These are phyloP conservation scores for Campylomormyrus tamandua DNA, from an alignment of 2,113 vertebrate species.

Conservation along the genomic window DNA sequence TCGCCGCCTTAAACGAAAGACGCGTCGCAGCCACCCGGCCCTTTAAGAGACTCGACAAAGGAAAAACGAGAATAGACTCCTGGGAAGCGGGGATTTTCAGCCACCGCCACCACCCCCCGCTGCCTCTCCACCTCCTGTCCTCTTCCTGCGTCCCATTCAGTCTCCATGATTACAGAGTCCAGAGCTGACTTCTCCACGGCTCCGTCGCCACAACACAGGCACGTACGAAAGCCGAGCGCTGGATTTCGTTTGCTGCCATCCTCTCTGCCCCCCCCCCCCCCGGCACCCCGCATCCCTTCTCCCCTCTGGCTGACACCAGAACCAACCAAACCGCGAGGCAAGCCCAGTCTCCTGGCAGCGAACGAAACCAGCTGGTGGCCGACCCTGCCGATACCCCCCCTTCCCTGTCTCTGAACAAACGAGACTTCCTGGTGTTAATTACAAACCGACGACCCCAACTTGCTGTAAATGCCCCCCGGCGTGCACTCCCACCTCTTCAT, in stretches of 20 bases:
- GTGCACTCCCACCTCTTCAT: background rate
- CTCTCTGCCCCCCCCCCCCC: background rate
- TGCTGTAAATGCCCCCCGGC: background rate
- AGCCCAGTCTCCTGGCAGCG: constrained; percentile 9
- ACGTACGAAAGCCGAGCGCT: background rate
- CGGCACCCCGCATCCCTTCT: background rate
- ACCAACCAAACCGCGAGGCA: background rate
- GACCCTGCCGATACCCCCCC: background rate
- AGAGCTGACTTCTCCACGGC: background rate
- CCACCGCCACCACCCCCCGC: background rate
- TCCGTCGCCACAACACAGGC: constrained; percentile 18
- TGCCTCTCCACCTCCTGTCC: background rate
- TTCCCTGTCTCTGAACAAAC: background rate
- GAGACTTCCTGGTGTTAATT: constrained; percentile 14
- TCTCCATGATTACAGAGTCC: constrained; percentile 9
- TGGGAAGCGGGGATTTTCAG: background rate
- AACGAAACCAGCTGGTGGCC: constrained; percentile 17
- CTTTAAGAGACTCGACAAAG: background rate
- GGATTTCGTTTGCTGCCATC: constrained; percentile 12
- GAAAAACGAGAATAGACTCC: background rate
- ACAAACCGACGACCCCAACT: background rate
- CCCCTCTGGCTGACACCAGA: constrained; percentile 5
- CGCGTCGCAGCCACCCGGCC: background rate
- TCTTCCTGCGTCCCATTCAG: background rate
- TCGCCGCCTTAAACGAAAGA: background rate